Conservation (phyloP, 2,113 vertebrate species). For the Hemichromis elongatus region DNA sequence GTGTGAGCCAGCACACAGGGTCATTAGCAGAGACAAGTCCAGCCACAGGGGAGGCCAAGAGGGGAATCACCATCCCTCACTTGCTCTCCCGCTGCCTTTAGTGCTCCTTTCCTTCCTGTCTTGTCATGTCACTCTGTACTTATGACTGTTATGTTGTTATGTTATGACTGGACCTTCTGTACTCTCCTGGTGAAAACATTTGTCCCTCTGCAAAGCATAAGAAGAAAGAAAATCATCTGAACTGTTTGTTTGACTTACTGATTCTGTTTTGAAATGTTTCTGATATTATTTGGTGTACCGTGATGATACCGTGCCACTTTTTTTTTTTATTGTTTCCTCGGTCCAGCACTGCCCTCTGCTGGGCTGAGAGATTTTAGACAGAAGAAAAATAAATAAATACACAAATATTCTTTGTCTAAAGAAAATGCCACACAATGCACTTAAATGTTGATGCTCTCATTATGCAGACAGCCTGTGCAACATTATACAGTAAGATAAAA, state of each 20-base stretch:
- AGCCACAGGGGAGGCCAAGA: slow-evolving; percentile 64
- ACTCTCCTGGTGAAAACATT: neutral
- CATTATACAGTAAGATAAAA: neutral
- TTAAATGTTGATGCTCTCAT: accelerated
- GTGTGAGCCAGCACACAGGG: slow-evolving; percentile 63
- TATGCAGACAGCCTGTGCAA: neutral
- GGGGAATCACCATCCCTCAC: slow-evolving; percentile 53
- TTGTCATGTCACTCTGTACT: neutral
- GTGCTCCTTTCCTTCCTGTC: neutral
- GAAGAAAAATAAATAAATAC: neutral
- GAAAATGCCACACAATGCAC: neutral
- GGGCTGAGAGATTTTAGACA: neutral
- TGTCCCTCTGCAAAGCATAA: neutral
- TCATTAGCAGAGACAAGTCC: slow-evolving; percentile 72
- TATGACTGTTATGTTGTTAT: neutral
- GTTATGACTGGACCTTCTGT: neutral
- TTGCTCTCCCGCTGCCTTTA: slow-evolving; percentile 15
- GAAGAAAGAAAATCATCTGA: accelerated
- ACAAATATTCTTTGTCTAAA: neutral
- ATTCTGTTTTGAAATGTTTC: neutral
- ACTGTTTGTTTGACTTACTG: neutral
- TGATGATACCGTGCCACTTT: neutral
- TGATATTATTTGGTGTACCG: neutral
- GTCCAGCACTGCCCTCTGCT: slow-evolving; percentile 50
- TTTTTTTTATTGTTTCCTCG: neutral